Percentiles rank a stretch among this genome's conserved stretches.
Conservation (phyloP, 2,113 vertebrate genomes). For the Reinhardtius hippoglossoides region DNA sequence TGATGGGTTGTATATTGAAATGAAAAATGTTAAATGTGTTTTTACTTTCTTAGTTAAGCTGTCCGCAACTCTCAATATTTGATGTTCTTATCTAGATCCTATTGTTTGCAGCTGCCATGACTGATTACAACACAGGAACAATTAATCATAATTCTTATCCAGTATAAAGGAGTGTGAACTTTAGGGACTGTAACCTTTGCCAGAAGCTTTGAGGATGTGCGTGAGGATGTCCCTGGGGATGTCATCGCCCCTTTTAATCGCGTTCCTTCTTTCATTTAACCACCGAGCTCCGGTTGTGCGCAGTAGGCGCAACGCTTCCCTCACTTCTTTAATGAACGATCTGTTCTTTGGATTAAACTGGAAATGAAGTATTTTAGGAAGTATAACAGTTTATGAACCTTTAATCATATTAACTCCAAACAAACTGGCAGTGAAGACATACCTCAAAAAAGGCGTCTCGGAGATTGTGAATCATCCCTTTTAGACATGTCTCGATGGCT, state of each 20-base stretch:
- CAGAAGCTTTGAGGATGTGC: constrained; percentile 87
- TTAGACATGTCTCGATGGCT: constrained; percentile 83
- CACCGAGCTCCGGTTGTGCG: constrained; percentile 87
- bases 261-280: constrained; percentile 83
- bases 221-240: constrained; percentile 89
- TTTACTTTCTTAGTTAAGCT: too few relatives aligned
- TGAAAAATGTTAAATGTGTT: too few relatives aligned
- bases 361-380: constrained; percentile 15
- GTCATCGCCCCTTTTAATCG: constrained; percentile 83
- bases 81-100: background rate
- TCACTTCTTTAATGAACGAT: constrained; percentile 82
- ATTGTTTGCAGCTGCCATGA: background rate
- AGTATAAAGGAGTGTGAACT: background rate
- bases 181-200: constrained; percentile 53
- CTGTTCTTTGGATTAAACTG: constrained; percentile 83
- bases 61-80: background rate
- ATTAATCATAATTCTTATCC: background rate
- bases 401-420: constrained; percentile 20
- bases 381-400: background rate
- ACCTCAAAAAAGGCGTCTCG: constrained; percentile 80
- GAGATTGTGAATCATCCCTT: constrained; percentile 75
- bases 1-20: too few relatives aligned
- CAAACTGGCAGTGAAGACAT: constrained; percentile 13
- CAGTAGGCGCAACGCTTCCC: constrained; percentile 82
- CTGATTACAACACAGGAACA: background rate